A percentile compares a stretch with the other conserved stretches of the same genome.
phyloP scores from a whole-genome alignment of 2,113 vertebrate genomes.

The Pteropus alecto region DNA sequence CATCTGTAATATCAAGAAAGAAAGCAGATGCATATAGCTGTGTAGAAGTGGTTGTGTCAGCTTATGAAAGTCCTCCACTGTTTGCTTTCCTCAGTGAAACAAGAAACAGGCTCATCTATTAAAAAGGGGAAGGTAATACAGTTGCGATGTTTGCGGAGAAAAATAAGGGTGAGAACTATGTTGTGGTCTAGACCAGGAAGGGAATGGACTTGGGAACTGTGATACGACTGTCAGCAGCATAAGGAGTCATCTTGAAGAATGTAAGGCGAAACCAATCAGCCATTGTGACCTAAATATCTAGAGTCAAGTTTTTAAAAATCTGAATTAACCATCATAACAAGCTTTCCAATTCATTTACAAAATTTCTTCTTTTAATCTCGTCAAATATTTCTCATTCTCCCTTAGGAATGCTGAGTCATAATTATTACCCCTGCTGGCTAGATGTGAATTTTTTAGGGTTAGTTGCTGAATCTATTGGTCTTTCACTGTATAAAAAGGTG shows the following conservation, averaged over 20 bases:
- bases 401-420: background rate
- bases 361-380: background rate
- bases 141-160: background rate
- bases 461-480: background rate
- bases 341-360: background rate
- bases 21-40: background rate
- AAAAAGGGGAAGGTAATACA: background rate
- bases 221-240: too few relatives aligned
- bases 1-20: background rate
- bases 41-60: background rate
- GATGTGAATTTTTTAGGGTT: background rate
- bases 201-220: background rate
- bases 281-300: background rate
- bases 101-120: background rate
- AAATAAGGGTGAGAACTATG: background rate
- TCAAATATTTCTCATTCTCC: background rate
- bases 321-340: background rate
- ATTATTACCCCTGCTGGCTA: background rate
- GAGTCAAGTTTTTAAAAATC: background rate
- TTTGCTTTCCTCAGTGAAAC: background rate
- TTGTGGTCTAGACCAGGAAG: background rate
- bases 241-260: background rate
- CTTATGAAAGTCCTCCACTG: background rate
- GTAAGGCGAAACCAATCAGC: background rate
- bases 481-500: background rate